Base-by-base conservation (phyloP, 2,888 invertebrate species). In the Melolontha melolontha region DNA sequence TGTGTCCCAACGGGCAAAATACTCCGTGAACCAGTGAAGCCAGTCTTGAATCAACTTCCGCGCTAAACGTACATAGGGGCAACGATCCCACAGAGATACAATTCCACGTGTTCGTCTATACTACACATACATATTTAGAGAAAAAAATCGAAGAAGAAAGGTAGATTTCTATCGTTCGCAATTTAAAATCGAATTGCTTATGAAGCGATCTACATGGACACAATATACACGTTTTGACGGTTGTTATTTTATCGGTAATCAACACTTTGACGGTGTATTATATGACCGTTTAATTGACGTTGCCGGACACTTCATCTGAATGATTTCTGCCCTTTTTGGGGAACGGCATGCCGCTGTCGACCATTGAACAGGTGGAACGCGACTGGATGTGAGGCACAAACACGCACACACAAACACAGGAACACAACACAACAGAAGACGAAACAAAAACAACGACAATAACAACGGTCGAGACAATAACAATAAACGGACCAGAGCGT, bases 31-130 rank as follows among this genome's bases (percentile, higher is more conserved):
- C 74, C 74, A 73, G 73, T 72, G 72, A 50, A 73, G 77, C 76
- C 78, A 76, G 76, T 76, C 74, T 76, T 75, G 70, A 68, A 74
- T 72, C 75, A 73, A 76, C 77, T 77, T 77, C 78, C 78, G 77
- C 72, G 74, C 71, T 71, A 71, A 73, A 62, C 73, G 73, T 73
- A 70, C 68, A 72, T 71, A 67, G 62, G 69, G 70, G 68, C 73
- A 70, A 71, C 72, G 69, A 69, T 74, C 70, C 67, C 67, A 63
- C 64, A 51, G 63, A 54, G 54, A 54, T 54, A 54, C 67, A 62
- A 59, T 64, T 52, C 71, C 72, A 73, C 70, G 73, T 75, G 73
- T 71, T 74, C 71, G 73, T 54, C 40, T 40, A 17, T 54, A 8
- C 40, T 6, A 40, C 40, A 17, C 27, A 52, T 29, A 27, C 50